Conservation (phyloP, 2,113 vertebrate genomes). For the Gnathonemus echidnorhynchus region DNA sequence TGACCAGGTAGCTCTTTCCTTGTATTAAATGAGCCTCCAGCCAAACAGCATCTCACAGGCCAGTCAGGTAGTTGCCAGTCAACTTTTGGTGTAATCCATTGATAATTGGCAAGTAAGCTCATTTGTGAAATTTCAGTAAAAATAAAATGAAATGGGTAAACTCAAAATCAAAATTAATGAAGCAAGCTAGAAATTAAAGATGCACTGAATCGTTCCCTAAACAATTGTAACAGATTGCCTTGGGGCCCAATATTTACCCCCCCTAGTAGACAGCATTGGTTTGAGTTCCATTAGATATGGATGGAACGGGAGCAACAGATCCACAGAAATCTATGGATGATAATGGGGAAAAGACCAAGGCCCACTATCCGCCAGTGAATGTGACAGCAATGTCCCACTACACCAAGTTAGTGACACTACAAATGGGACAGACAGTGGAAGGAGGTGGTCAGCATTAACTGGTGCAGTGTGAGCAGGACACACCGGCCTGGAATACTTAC, state of each 20-base stretch:
- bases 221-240: neutral
- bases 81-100: neutral
- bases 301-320: neutral
- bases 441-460: neutral
- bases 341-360: neutral
- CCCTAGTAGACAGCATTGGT: neutral
- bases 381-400: neutral
- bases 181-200: neutral
- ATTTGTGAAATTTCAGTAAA: neutral
- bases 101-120: neutral
- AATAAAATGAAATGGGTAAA: neutral
- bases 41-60: neutral
- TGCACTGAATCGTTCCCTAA: neutral
- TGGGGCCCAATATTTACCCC: neutral
- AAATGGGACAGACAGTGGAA: neutral
- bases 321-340: neutral
- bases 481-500: conserved; percentile 46
- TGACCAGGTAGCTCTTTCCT: neutral
- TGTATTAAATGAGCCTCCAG: neutral
- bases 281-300: neutral
- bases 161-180: neutral
- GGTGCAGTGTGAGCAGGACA: neutral
- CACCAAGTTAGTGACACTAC: neutral
- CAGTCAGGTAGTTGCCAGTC: neutral
- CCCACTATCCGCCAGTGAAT: neutral